Conservation (phyloP, 2,888 invertebrate genomes). For the Parthenolecanium corni region DNA sequence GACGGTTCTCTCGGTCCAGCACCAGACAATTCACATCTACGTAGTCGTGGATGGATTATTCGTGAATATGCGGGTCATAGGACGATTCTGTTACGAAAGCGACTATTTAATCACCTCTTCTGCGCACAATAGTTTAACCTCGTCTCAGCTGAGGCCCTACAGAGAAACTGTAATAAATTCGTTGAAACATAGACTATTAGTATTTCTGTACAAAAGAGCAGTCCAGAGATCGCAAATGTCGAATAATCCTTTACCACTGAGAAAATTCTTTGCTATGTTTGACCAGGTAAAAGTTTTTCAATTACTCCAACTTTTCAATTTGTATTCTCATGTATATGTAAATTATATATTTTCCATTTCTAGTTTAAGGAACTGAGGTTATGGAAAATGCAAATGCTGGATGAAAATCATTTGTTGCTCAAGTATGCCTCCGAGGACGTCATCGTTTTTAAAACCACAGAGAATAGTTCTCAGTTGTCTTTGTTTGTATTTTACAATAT, state of each 20-base stretch:
- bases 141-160: constrained; percentile 49
- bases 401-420: constrained; percentile 76
- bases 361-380: constrained; percentile 67
- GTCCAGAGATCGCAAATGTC: constrained; percentile 50
- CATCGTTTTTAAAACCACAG: constrained; percentile 65
- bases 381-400: constrained; percentile 93
- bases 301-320: no score
- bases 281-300: constrained; percentile 52
- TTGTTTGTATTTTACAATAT: constrained; percentile 88
- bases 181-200: constrained; percentile 73
- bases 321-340: background rate
- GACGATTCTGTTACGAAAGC: constrained; percentile 74
- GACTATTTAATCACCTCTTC: constrained; percentile 63
- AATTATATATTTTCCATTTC: background rate
- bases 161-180: constrained; percentile 70
- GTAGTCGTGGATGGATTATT: constrained; percentile 77
- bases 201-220: constrained; percentile 66
- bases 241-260: constrained; percentile 54
- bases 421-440: constrained; percentile 89
- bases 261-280: constrained; percentile 79
- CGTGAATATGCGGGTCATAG: constrained; percentile 68
- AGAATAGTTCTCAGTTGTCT: constrained; percentile 77
- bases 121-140: constrained; percentile 47
- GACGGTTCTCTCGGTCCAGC: constrained; percentile 86
- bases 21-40: constrained; percentile 87